Evolutionary conservation across 1,140 invertebrate genomes (phyloP).

Genomic region (Meloidogyne floridensis): DNA sequence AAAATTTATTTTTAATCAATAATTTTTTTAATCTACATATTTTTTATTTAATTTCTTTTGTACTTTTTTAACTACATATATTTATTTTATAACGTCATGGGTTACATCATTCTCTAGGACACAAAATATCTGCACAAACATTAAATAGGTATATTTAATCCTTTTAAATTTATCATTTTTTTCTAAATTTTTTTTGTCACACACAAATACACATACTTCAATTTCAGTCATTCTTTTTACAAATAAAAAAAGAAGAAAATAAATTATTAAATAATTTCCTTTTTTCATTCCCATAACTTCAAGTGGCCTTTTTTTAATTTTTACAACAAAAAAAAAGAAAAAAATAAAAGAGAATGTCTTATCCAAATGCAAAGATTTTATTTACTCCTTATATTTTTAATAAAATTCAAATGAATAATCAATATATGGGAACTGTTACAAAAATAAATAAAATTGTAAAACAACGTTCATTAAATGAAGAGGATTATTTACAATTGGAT

Average conservation of each 20-base stretch:
- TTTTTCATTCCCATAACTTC: background rate
- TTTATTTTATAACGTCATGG: background rate
- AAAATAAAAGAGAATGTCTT: background rate
- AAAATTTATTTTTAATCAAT: no score
- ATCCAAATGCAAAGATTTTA: constrained; percentile 3
- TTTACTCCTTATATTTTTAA: background rate
- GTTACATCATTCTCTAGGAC: background rate
- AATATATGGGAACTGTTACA: background rate
- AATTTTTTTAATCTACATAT: background rate
- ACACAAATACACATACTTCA: background rate
- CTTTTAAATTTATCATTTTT: constrained; percentile 1
- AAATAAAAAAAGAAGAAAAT: background rate
- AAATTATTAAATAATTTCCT: constrained; percentile 1
- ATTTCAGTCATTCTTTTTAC: background rate
- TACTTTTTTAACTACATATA: background rate
- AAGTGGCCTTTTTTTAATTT: background rate
- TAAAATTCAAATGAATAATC: background rate
- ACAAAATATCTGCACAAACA: background rate
- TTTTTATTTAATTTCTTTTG: background rate
- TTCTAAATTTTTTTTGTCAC: background rate
- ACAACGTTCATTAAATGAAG: constrained; percentile 3
- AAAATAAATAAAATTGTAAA: background rate
- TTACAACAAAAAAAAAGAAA: background rate
- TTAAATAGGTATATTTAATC: background rate
- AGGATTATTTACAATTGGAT: background rate